Evolutionary conservation across 37 sponge, comb jelly and placozoan genomes (phyloP), one percentile per base, ranked within the genome.

Genomic region (Aplysina aerophoba): DNA sequence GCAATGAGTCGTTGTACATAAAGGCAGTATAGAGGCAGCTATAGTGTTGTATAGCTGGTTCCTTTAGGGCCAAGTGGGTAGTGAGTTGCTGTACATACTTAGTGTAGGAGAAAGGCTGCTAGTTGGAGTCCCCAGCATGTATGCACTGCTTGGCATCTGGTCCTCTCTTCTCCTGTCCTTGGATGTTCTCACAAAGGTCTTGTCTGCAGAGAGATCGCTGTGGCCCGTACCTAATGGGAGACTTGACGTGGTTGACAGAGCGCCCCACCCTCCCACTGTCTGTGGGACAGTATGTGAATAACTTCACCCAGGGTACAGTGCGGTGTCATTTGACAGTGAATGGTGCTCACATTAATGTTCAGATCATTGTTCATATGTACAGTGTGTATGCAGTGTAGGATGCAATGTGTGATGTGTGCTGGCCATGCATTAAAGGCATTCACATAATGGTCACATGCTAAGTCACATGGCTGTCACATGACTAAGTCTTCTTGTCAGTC

Each of bases 251-350:
- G 95, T n/a, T 95, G 86, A 55, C 86, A 3, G 68, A 57, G 15
- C 40, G 34, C 61, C 88, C 90, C 0, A 35, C 75, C 21, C 87
- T 8, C 63, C 95, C 95, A 38, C 73, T 95, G 36, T 69, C 88
- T 17, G 25, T 95, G 31, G 95, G 92, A 65, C 95, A 95, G 68
- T 59, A 83, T 54, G 92, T 95, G 30, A 95, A 95, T 54, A 95
- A 95, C 69, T 74, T 59, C 33, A 85, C 90, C 8, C 27, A 54
- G 83, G 90, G 90, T 87, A 22, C 28, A 20, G 20, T 20, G 73
- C 73, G 21, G n/a, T n/a, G n/a, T n/a, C n/a, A n/a, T n/a, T n/a
- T n/a, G n/a, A n/a, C n/a, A n/a, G n/a, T n/a, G n/a, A n/a, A n/a
- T n/a, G n/a, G n/a, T n/a, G n/a, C n/a, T n/a, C n/a, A n/a, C n/a